These are phyloP conservation scores for Hyposoter didymator DNA, from an alignment of 2,888 invertebrate genomes.

Conservation along the genomic window DNA sequence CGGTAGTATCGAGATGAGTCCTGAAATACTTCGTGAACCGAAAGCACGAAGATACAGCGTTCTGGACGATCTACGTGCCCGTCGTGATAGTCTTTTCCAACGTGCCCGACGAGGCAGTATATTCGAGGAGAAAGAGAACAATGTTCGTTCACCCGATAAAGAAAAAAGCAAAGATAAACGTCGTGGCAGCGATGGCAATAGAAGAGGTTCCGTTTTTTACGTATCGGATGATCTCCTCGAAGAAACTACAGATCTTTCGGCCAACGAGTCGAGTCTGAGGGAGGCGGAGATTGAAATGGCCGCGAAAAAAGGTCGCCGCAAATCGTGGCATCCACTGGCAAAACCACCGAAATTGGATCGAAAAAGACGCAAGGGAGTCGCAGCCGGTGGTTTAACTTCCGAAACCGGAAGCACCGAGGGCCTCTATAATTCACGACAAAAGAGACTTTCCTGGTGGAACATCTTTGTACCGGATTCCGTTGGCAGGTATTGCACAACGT, in stretches of 20 bases:
- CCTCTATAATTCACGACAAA: constrained; percentile 86
- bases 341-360: constrained; percentile 81
- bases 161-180: constrained; percentile 77
- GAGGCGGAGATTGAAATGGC: constrained; percentile 69
- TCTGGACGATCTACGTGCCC: constrained; percentile 82
- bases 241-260: constrained; percentile 75
- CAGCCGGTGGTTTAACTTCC: constrained; percentile 82
- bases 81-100: constrained; percentile 80
- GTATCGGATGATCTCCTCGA: constrained; percentile 80
- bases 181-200: constrained; percentile 73
- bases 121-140: constrained; percentile 76
- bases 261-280: constrained; percentile 64
- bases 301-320: constrained; percentile 87
- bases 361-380: constrained; percentile 86
- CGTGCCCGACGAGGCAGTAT: constrained; percentile 78
- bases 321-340: constrained; percentile 86
- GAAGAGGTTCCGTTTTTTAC: constrained; percentile 81
- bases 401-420: constrained; percentile 84
- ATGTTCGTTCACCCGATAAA: constrained; percentile 61
- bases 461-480: constrained; percentile 91
- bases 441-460: constrained; percentile 95
- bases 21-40: constrained; percentile 74
- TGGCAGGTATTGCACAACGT: constrained; percentile 75
- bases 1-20: constrained; percentile 61
- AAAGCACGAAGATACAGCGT: constrained; percentile 81